Evolutionary conservation across 1,140 invertebrate species (phyloP), one percentile per base, ranked within the genome.

Genomic region (Drosophila santomea): DNA sequence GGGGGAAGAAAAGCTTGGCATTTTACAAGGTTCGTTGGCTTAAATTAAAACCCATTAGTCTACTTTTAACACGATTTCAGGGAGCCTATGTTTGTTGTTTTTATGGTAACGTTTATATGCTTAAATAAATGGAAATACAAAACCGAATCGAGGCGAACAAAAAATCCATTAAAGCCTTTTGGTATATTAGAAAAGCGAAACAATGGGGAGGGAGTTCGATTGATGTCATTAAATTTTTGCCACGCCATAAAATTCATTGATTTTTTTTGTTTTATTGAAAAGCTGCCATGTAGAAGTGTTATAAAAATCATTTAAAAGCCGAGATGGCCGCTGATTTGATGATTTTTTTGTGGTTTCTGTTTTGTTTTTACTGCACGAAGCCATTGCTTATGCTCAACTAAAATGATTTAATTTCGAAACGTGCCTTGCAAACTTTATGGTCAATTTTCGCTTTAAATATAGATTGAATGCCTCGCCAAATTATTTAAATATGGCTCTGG

Each of bases 331-430:
- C 69, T 69, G 73, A 55, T 74, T 74, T 74, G 58, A 74, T 55
- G 51, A 54, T 55, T 43, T 50, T 71, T 71, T 69, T 68, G 52
- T 44, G 38, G 3, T 43, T 15, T 54, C 44, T 39, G 28, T 10
- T 44, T 50, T 71, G 59, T 36, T 71, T 57, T 71, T 50, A 58
- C 43, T 47, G 35, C 64, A 71, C 44, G 67, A 71, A 57, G 36
- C 36, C 64, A 41, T 71, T 52, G 67, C 36, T 55, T 45, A 59
- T 73, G 84, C 55, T 74, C 79, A 91, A 78, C 73, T 85, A 78
- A 89, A 91, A 90, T 91, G 88, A 91, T 91, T 91, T 91, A 91
- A 91, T 91, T 91, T 89, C 88, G 78, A 91, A 91, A 91, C 88
- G 88, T 91, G 88, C 81, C 80, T 77, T 57, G 83, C 68, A 78